Conservation (phyloP, 2,113 vertebrate species). For the Leptobrachium leishanense region DNA sequence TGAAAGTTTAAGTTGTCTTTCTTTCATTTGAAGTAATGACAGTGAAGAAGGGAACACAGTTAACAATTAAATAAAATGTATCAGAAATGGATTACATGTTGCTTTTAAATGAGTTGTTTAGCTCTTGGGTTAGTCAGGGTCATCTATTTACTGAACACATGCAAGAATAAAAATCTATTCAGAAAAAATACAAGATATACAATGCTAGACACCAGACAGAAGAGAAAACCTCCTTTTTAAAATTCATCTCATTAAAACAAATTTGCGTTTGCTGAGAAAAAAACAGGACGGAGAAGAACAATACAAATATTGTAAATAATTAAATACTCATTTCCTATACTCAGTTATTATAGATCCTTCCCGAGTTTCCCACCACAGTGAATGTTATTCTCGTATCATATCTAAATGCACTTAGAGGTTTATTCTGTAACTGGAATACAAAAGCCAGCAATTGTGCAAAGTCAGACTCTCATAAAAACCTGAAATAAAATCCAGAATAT, state of each 20-base stretch:
- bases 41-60: too few species aligned
- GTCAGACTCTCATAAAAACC: too few species aligned
- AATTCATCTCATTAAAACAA: conserved; percentile 27
- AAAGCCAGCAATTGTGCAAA: not conserved
- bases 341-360: conserved; percentile 32
- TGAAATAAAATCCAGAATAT: too few species aligned
- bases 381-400: conserved; percentile 22
- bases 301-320: conserved; percentile 39
- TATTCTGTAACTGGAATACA: conserved; percentile 21
- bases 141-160: conserved; percentile 9
- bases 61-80: not conserved
- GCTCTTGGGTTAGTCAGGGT: conserved; percentile 12
- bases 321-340: conserved; percentile 38
- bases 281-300: not conserved
- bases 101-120: conserved; percentile 16
- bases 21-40: too few species aligned
- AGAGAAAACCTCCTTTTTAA: conserved; percentile 24
- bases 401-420: conserved; percentile 33
- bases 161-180: conserved; percentile 1
- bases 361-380: conserved; percentile 13
- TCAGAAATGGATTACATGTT: not conserved
- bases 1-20: too few species aligned
- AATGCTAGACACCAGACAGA: not conserved
- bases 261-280: conserved; percentile 9
- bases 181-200: not conserved